Evolutionary conservation across 2,888 invertebrate species (phyloP).

Genomic region (Penaeus monodon): DNA sequence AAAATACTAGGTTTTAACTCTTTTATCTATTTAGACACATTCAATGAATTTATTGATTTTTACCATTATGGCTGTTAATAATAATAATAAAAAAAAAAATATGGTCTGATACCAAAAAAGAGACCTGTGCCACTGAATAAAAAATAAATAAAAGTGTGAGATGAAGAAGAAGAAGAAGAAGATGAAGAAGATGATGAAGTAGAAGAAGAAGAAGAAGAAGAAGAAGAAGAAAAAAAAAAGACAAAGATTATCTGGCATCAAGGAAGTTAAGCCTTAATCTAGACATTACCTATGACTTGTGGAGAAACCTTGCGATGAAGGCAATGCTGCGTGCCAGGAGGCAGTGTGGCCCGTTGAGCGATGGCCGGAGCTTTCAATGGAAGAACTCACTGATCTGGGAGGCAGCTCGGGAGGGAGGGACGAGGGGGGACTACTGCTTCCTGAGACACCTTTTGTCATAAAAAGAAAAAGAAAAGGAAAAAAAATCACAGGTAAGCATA

Average conservation of each 20-base stretch:
- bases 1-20: too few species aligned
- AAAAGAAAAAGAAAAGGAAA: neutral
- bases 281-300: constrained; percentile 29
- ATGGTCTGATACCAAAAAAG: too few species aligned
- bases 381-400: constrained; percentile 54
- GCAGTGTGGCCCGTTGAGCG: constrained; percentile 32
- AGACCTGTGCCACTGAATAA: too few species aligned
- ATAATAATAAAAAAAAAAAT: too few species aligned
- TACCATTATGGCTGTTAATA: too few species aligned
- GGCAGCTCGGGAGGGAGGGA: constrained; percentile 51
- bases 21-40: too few species aligned
- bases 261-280: too few species aligned
- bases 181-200: neutral
- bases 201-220: neutral
- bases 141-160: too few species aligned
- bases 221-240: neutral
- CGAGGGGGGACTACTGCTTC: constrained; percentile 24
- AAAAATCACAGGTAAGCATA: neutral
- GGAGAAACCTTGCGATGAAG: constrained; percentile 27
- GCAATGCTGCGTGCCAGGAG: constrained; percentile 43
- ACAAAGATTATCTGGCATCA: too few species aligned
- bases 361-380: constrained; percentile 27
- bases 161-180: too few species aligned
- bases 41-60: too few species aligned
- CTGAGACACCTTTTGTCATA: constrained; percentile 4